These are phyloP conservation scores for Crypturellus undulatus DNA, from an alignment of 2,113 vertebrate species.

Conservation along the genomic window DNA sequence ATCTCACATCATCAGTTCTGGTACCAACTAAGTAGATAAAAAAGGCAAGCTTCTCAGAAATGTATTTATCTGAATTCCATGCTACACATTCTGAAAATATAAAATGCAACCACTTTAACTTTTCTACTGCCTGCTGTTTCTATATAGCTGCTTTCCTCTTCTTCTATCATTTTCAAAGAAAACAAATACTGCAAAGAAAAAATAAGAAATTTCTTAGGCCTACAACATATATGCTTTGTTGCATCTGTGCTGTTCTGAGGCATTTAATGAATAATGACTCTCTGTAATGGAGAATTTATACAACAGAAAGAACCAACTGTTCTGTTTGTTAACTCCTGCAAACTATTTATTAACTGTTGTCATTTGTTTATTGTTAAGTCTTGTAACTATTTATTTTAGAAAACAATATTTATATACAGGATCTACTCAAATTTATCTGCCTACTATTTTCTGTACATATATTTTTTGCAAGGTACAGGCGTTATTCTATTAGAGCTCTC, in stretches of 20 bases:
- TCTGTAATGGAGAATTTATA: not conserved
- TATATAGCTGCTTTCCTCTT: not conserved
- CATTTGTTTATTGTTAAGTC: not conserved
- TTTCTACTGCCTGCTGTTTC: not conserved
- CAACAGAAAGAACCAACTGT: not conserved
- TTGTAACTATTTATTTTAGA: not conserved
- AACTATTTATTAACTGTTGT: too few relatives aligned
- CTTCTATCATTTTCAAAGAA: not conserved
- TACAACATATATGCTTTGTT: not conserved
- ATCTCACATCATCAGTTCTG: slow-evolving; percentile 23
- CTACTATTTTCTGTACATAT: not conserved
- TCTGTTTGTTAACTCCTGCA: not conserved
- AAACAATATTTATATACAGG: not conserved
- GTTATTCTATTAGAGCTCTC: not conserved
- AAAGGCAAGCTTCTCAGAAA: not conserved
- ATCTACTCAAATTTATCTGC: not conserved
- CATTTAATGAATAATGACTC: not conserved
- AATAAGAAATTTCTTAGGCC: not conserved
- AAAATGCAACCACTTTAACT: not conserved
- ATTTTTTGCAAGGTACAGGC: not conserved
- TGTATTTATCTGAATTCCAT: slow-evolving; percentile 25
- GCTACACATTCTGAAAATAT: slow-evolving; percentile 43
- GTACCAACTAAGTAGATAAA: slow-evolving; percentile 58
- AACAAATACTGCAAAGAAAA: not conserved
- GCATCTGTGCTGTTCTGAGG: not conserved